Conservation (phyloP, 1,140 invertebrate genomes). For the Sitodiplosis mosellana region DNA sequence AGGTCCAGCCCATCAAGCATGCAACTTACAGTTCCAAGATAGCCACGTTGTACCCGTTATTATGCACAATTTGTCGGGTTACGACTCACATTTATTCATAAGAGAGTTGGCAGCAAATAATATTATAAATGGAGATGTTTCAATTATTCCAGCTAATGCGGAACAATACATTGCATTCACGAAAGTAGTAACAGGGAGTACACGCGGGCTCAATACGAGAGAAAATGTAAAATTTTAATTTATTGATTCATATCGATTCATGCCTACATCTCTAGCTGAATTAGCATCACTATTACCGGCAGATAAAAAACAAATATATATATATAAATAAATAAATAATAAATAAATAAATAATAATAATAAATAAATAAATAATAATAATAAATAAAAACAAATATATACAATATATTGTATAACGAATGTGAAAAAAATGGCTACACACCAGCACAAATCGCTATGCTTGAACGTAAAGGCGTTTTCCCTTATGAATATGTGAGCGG, state of each 20-base stretch:
- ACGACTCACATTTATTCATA: conserved; percentile 22
- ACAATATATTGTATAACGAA: no score
- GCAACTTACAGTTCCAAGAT: conserved; percentile 20
- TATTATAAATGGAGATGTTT: conserved; percentile 14
- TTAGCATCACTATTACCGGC: conserved; percentile 6
- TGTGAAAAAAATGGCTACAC: no score
- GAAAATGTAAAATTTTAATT: conserved; percentile 12
- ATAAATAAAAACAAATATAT: no score
- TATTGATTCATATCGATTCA: conserved; percentile 19
- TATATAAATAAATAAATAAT: no score
- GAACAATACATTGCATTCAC: conserved; percentile 16
- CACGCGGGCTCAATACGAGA: not conserved
- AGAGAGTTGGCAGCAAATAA: no score
- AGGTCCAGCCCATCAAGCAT: conserved; percentile 16
- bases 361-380: no score
- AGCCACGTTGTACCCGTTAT: conserved; percentile 18
- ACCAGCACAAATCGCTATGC: no score
- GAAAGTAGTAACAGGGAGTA: conserved; percentile 5
- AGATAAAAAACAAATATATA: no score
- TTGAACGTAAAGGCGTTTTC: conserved; percentile 15
- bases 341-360: no score
- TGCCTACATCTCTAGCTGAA: conserved; percentile 9
- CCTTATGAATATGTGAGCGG: conserved; percentile 17
- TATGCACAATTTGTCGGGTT: conserved; percentile 19
- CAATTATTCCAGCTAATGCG: conserved; percentile 20